phyloP scores from a whole-genome alignment of 1,140 invertebrate species.

The Heliconius eleuchia region DNA sequence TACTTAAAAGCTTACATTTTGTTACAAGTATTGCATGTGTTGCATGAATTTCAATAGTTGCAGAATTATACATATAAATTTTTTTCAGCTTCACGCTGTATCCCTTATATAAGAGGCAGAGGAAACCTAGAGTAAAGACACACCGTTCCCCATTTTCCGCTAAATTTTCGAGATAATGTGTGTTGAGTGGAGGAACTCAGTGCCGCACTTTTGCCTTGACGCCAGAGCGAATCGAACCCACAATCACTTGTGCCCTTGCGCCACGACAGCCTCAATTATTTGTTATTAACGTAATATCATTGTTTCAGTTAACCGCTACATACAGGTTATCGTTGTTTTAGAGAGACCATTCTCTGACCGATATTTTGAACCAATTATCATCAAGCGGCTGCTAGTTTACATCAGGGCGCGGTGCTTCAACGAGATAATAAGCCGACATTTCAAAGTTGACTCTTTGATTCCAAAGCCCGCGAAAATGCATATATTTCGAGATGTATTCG shows the following conservation, averaged over 20 bases:
- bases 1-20: neutral
- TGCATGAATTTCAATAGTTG: conserved; percentile 1
- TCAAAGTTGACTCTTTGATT: conserved; percentile 27
- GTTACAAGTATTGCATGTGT: neutral
- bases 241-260: no score
- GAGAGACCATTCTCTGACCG: conserved; percentile 27
- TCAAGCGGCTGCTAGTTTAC: conserved; percentile 14
- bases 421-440: conserved; percentile 21
- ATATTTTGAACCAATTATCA: conserved; percentile 29
- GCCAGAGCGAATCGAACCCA: no score
- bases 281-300: neutral
- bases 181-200: no score
- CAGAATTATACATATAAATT: neutral
- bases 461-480: conserved; percentile 16
- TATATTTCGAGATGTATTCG: conserved; percentile 21
- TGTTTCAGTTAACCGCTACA: conserved; percentile 18
- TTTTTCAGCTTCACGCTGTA: no score
- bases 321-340: conserved; percentile 2
- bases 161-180: no score
- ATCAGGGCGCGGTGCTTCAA: conserved; percentile 21
- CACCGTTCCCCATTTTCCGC: no score
- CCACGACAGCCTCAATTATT: neutral
- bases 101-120: neutral
- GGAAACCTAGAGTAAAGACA: no score
- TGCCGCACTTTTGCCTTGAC: no score